Conservation (phyloP, 2,113 vertebrate species). For the Urocynchramus pylzowi region DNA sequence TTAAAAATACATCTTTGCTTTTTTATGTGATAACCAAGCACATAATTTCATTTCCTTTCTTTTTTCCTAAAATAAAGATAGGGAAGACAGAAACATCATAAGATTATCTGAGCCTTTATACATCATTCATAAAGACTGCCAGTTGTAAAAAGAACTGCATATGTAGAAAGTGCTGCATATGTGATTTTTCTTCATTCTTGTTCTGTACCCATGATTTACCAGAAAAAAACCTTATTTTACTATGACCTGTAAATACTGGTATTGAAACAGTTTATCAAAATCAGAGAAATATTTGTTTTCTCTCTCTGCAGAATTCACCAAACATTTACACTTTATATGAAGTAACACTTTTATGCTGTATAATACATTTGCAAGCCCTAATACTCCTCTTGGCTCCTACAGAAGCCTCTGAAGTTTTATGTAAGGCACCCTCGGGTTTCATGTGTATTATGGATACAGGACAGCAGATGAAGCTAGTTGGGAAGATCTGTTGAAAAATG, state of each 20-base stretch:
- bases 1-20: not conserved
- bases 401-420: not conserved
- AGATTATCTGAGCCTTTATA: not conserved
- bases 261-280: not conserved
- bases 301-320: not conserved
- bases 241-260: not conserved
- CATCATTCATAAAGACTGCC: not conserved
- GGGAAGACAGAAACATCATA: not conserved
- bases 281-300: not conserved
- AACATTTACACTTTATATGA: not conserved
- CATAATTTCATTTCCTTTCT: not conserved
- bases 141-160: not conserved
- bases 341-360: not conserved
- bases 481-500: not conserved
- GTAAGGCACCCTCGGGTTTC: not conserved
- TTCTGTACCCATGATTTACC: not conserved
- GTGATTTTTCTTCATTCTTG: not conserved
- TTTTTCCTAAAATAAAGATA: not conserved
- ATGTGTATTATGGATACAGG: not conserved
- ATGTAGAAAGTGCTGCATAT: not conserved
- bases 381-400: not conserved
- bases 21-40: not conserved
- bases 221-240: not conserved
- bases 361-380: not conserved
- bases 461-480: not conserved